Percentiles rank a stretch among this genome's conserved stretches.
Conservation (phyloP, 2,888 invertebrate genomes). For the Hedychridium roseum region DNA sequence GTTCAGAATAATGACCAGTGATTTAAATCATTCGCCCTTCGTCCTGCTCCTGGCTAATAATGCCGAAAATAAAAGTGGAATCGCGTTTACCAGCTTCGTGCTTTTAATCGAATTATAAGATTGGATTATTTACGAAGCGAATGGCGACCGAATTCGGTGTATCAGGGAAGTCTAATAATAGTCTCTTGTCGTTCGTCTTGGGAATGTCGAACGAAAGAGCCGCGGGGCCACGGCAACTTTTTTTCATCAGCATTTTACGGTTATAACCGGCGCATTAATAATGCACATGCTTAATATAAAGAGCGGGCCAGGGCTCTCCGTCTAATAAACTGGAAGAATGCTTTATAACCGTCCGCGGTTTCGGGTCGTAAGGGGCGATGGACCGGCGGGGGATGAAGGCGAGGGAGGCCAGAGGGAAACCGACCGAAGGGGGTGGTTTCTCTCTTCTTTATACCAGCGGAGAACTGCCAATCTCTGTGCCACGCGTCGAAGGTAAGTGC, state of each 20-base stretch:
- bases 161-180: not conserved
- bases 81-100: no score
- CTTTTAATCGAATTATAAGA: no score
- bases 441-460: slow-evolving; percentile 37
- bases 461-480: slow-evolving; percentile 41
- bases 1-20: no score
- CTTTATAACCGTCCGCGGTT: slow-evolving; percentile 47
- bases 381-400: not conserved
- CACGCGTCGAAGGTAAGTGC: slow-evolving; percentile 43
- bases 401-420: slow-evolving; percentile 10
- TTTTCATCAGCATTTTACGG: slow-evolving; percentile 53
- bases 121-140: no score
- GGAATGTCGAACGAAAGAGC: slow-evolving; percentile 8
- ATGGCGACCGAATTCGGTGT: no score
- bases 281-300: slow-evolving; percentile 53
- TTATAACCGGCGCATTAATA: slow-evolving; percentile 49
- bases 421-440: slow-evolving; percentile 33
- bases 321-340: slow-evolving; percentile 51
- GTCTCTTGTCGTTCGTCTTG: not conserved
- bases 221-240: slow-evolving; percentile 45
- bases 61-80: no score
- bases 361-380: slow-evolving; percentile 26
- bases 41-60: no score
- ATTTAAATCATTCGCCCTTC: no score
- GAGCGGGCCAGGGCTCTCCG: slow-evolving; percentile 46